Evolutionary conservation across 2,888 invertebrate genomes (phyloP), one percentile per base, ranked within the genome.

Genomic region (Notocelia uddmanniana): DNA sequence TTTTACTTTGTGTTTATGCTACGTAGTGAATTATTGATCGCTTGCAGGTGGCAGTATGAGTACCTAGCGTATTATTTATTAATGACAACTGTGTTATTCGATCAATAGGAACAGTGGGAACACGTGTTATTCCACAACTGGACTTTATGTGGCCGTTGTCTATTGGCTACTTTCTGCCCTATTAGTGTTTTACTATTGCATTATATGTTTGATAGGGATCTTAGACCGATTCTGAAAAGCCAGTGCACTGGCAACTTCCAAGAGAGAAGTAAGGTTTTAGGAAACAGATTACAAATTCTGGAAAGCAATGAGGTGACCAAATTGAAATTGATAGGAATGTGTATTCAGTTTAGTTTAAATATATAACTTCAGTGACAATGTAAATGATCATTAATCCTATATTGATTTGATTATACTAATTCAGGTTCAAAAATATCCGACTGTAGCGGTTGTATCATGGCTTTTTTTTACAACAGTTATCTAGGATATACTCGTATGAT

Each of bases 21-120:
- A 37, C 8, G 9, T 13, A 13, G 54, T 37, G 26, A 54, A 54
- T 64, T 58, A 70, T 70, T 63, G 64, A 70, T 58, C 45, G 13
- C 15, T 31, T 50, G 23, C 37, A 66, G 66, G 59, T 52, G 64
- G 64, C 26, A 41, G 13, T 13, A 41, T 19, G 57, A 37, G 15
- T 13, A n/a, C n/a, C n/a, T n/a, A 54, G 41, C 11, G n/a, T 54
- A 55, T 71, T 60, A 26, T 58, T 69, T 67, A 71, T 67, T 34
- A 59, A 59, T n/a, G 50, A n/a, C 59, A 54, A 71, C 70, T 21
- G 66, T 48, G 21, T 52, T 31, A 31, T 60, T 45, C 59, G 31
- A 71, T 71, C 71, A 59, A 71, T 67, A 34, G 8, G 23, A 45
- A 45, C 66, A 55, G 54, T 67, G 48, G 8, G 23, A 45, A 45